Percentiles rank a stretch among this genome's conserved stretches.
Evolutionary conservation across 2,113 vertebrate genomes (phyloP).

Genomic region (Rhynchopsitta pachyrhyncha): DNA sequence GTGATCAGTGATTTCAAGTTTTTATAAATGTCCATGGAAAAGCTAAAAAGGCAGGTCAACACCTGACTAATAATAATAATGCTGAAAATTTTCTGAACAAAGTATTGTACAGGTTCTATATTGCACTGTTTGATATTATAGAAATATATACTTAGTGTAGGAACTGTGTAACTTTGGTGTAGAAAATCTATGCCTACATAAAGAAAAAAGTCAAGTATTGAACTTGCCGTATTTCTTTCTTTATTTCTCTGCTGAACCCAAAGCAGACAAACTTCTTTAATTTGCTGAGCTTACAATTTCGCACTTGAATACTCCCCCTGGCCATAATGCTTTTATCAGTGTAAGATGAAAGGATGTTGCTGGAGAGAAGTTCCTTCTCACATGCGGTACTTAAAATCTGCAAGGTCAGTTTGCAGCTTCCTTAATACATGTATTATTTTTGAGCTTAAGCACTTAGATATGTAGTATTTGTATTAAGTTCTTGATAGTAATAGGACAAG

Average conservation of each 20-base stretch:
- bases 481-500: neutral
- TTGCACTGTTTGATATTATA: neutral
- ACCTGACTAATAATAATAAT: neutral
- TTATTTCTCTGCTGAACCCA: neutral
- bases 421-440: neutral
- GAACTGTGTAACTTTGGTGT: neutral
- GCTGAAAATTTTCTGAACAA: neutral
- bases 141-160: neutral
- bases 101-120: neutral
- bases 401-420: neutral
- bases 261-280: neutral
- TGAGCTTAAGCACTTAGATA: neutral
- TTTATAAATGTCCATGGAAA: neutral
- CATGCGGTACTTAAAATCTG: neutral
- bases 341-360: neutral
- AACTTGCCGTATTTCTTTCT: neutral
- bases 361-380: neutral
- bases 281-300: neutral
- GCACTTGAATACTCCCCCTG: neutral
- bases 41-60: neutral
- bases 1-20: neutral
- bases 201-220: neutral
- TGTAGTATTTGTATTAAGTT: rapidly evolving
- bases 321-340: neutral
- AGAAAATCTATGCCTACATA: neutral